phyloP scores from a whole-genome alignment of 1,140 invertebrate species.

The Scaptodrosophila lebanonensis region DNA sequence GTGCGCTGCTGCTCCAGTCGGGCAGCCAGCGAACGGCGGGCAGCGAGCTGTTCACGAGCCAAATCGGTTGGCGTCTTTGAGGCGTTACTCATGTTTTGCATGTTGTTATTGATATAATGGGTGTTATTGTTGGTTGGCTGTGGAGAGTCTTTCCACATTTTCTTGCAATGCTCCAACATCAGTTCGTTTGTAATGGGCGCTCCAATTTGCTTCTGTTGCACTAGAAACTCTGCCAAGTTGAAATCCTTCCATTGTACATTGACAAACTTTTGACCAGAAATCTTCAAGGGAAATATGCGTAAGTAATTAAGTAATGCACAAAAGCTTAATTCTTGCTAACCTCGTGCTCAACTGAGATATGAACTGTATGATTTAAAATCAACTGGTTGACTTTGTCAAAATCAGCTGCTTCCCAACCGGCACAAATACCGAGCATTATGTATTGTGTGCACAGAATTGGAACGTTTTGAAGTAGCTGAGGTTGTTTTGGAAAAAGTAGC shows the following conservation, averaged over 20 bases:
- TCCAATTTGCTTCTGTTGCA: slow-evolving; percentile 66
- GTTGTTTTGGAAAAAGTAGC: slow-evolving; percentile 65
- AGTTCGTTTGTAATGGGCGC: slow-evolving; percentile 52
- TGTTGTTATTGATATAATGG: slow-evolving; percentile 49
- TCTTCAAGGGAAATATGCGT: slow-evolving; percentile 19
- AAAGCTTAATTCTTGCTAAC: slow-evolving; percentile 15
- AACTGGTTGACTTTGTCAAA: slow-evolving; percentile 43
- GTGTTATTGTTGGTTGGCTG: slow-evolving; percentile 23
- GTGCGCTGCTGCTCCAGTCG: slow-evolving; percentile 58
- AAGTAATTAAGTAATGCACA: neutral
- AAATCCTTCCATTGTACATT: slow-evolving; percentile 69
- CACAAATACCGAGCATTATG: slow-evolving; percentile 64
- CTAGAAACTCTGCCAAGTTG: slow-evolving; percentile 55
- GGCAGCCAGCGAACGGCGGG: slow-evolving; percentile 48
- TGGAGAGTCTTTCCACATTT: slow-evolving; percentile 47
- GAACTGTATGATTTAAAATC: slow-evolving; percentile 52
- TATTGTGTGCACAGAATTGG: slow-evolving; percentile 58
- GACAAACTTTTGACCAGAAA: slow-evolving; percentile 65
- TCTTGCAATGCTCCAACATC: slow-evolving; percentile 64
- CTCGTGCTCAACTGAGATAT: slow-evolving; percentile 39
- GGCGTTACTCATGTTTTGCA: slow-evolving; percentile 15
- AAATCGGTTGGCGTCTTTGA: slow-evolving; percentile 52
- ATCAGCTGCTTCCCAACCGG: slow-evolving; percentile 56
- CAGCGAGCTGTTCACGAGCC: slow-evolving; percentile 53
- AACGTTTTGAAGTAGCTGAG: slow-evolving; percentile 51